Evolutionary conservation across 2,797 vertebrate genomes (phyloP).

Genomic region (Sebastes kiyomatsui): DNA sequence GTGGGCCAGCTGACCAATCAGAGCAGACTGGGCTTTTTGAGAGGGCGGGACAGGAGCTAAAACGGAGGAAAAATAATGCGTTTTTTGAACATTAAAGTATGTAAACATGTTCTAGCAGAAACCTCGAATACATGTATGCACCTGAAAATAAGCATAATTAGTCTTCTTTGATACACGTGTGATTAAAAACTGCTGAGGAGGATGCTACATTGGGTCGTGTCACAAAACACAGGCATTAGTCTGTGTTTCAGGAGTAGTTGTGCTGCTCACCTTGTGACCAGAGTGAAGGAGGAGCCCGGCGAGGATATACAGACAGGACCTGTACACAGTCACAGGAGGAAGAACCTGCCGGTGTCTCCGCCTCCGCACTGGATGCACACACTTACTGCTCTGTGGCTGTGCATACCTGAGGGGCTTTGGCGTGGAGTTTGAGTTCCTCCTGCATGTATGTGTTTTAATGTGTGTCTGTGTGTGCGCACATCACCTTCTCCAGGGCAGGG

Average conservation of each 20-base stretch:
- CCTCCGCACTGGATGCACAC: conserved; percentile 60
- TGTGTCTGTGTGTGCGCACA: conserved; percentile 13
- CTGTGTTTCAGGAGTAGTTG: conserved; percentile 2
- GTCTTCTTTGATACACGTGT: background rate
- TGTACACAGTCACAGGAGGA: conserved; percentile 46
- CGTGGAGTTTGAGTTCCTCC: conserved; percentile 21
- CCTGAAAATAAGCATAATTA: too few species aligned
- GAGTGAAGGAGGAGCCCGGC: conserved; percentile 37
- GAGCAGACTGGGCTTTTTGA: too few species aligned
- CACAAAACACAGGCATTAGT: conserved; percentile 16
- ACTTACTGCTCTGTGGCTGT: conserved; percentile 66
- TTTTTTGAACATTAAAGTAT: too few species aligned
- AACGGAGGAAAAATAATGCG: too few species aligned
- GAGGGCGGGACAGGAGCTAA: too few species aligned
- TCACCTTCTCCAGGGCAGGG: conserved; percentile 65
- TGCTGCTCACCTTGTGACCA: conserved; percentile 56
- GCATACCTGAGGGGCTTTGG: conserved; percentile 68
- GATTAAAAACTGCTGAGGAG: background rate
- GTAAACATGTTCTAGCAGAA: too few species aligned
- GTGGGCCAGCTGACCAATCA: too few species aligned
- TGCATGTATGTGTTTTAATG: conserved; percentile 8
- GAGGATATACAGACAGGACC: conserved; percentile 35
- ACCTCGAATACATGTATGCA: too few species aligned
- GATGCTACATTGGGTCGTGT: background rate
- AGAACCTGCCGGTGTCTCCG: conserved; percentile 53